Percentiles rank a stretch among this genome's conserved stretches.
These are phyloP conservation scores for Micromesistius poutassou DNA, from an alignment of 2,797 vertebrate species.

Conservation along the genomic window DNA sequence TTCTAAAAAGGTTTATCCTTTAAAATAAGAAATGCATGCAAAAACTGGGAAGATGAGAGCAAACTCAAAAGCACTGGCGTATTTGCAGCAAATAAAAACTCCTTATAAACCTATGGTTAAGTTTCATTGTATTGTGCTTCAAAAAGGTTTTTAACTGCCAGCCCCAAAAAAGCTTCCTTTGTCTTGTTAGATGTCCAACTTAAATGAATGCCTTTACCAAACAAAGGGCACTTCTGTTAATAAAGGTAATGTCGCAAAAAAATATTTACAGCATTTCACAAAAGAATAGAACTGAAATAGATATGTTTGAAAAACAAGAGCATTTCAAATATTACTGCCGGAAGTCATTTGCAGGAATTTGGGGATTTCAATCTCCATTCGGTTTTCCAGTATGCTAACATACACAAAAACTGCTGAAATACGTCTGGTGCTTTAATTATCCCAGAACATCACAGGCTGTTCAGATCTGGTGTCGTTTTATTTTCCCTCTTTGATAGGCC, in stretches of 20 bases:
- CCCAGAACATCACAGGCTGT: constrained; percentile 27
- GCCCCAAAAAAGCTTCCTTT: not conserved
- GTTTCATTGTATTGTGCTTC: not conserved
- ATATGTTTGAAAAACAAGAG: constrained; percentile 30
- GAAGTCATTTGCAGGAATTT: constrained; percentile 37
- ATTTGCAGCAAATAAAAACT: not conserved
- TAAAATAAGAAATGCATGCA: not conserved
- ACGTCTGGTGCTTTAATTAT: constrained; percentile 38
- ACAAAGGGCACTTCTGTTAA: not conserved
- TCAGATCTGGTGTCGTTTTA: constrained; percentile 23
- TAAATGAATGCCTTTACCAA: not conserved
- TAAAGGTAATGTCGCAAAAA: not conserved
- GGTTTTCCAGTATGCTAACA: constrained; percentile 33
- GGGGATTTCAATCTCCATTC: constrained; percentile 42
- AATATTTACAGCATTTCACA: not conserved
- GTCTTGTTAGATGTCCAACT: not conserved
- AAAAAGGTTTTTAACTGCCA: not conserved
- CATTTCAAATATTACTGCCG: constrained; percentile 34
- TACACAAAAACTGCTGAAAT: constrained; percentile 40
- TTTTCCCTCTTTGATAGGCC: constrained; percentile 10
- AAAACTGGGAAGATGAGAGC: not conserved
- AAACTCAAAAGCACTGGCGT: not conserved
- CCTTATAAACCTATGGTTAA: not conserved
- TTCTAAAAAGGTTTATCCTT: not conserved
- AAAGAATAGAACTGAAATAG: constrained; percentile 20